phyloP scores from a whole-genome alignment of 2,888 invertebrate species.

The Oscheius sp. region DNA sequence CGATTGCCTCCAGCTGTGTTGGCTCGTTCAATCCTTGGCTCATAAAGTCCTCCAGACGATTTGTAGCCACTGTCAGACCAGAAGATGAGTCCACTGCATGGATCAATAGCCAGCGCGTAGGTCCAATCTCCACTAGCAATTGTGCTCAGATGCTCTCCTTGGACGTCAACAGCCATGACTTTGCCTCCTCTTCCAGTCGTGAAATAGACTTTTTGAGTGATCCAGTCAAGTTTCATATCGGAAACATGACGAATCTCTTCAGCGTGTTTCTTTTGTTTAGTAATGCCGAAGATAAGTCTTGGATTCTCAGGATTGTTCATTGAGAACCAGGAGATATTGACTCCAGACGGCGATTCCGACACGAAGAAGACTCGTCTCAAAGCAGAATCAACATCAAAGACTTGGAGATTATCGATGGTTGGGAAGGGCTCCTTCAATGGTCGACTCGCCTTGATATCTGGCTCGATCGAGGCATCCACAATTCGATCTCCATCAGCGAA shows the following conservation, averaged over 20 bases:
- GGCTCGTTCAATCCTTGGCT: slow-evolving; percentile 83
- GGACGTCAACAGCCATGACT: slow-evolving; percentile 47
- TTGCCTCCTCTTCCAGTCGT: slow-evolving; percentile 89
- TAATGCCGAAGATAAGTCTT: slow-evolving; percentile 59
- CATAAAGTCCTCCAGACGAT: slow-evolving; percentile 64
- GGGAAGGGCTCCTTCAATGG: slow-evolving; percentile 59
- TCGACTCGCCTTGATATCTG: slow-evolving; percentile 45
- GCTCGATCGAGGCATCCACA: slow-evolving; percentile 81
- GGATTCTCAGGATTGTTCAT: slow-evolving; percentile 68
- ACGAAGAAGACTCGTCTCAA: slow-evolving; percentile 63
- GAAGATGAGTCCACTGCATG: slow-evolving; percentile 90
- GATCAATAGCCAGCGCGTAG: slow-evolving; percentile 92
- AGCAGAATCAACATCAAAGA: slow-evolving; percentile 69
- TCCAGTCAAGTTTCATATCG: slow-evolving; percentile 83
- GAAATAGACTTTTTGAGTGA: slow-evolving; percentile 95
- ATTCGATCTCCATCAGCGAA: slow-evolving; percentile 94
- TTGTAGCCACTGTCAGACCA: slow-evolving; percentile 80
- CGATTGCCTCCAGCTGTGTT: slow-evolving; percentile 91
- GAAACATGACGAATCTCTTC: slow-evolving; percentile 62
- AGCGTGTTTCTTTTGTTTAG: slow-evolving; percentile 48
- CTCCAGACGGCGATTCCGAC: slow-evolving; percentile 66
- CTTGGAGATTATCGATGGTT: slow-evolving; percentile 60
- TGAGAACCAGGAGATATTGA: slow-evolving; percentile 69
- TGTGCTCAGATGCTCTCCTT: slow-evolving; percentile 51
- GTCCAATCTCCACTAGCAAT: slow-evolving; percentile 91